Percentiles rank a stretch among this genome's conserved stretches.
phyloP scores from a whole-genome alignment of 2,888 invertebrate genomes.

The Rhaphigaster nebulosa region DNA sequence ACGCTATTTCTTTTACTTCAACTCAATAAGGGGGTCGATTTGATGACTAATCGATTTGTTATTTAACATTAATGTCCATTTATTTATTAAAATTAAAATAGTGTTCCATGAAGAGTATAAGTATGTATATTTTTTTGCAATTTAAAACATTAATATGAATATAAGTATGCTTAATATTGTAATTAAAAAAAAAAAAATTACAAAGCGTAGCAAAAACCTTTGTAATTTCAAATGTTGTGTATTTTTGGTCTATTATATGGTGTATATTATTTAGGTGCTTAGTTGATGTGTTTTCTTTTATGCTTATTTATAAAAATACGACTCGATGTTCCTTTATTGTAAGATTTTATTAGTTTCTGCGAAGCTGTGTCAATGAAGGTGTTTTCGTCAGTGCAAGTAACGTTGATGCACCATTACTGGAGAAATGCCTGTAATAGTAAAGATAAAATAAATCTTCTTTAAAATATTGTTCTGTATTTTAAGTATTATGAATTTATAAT shows the following conservation, averaged over 20 bases:
- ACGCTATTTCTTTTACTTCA: neutral
- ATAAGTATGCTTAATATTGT: slow-evolving; percentile 42
- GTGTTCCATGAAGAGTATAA: slow-evolving; percentile 23
- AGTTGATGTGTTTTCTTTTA: slow-evolving; percentile 55
- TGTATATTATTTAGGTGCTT: slow-evolving; percentile 58
- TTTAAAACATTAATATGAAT: slow-evolving; percentile 29
- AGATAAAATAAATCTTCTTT: neutral
- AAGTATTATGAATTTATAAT: neutral
- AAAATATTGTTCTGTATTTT: slow-evolving; percentile 16
- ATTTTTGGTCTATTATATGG: slow-evolving; percentile 51
- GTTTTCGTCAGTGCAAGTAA: slow-evolving; percentile 16
- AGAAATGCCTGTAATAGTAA: slow-evolving; percentile 51
- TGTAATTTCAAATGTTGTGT: slow-evolving; percentile 45
- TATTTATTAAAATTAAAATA: slow-evolving; percentile 38
- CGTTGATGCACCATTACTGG: slow-evolving; percentile 31
- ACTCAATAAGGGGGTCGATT: neutral
- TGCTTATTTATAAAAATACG: slow-evolving; percentile 55
- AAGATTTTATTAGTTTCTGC: slow-evolving; percentile 43
- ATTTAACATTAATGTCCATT: slow-evolving; percentile 3
- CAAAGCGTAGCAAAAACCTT: slow-evolving; percentile 45
- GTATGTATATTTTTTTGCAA: slow-evolving; percentile 32
- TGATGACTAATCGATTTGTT: neutral
- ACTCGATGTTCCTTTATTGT: slow-evolving; percentile 56
- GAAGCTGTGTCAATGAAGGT: neutral
- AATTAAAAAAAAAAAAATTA: slow-evolving; percentile 2